Evolutionary conservation across 2,113 vertebrate species (phyloP).

Genomic region (Gallinago paraguaiae): DNA sequence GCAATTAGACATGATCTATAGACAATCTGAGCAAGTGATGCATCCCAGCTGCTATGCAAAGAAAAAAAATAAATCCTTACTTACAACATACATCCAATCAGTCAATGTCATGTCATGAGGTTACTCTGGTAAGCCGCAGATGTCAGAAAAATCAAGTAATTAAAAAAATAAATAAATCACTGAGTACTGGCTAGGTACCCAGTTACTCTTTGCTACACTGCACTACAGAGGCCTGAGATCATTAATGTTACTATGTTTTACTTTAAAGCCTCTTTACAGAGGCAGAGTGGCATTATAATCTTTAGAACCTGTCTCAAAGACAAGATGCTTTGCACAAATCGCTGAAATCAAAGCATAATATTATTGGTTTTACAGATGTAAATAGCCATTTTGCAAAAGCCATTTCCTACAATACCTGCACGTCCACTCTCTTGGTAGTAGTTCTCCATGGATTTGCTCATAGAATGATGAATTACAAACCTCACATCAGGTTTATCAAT

Average conservation of each 20-base stretch:
- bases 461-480: slow-evolving; percentile 95
- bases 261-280: background rate
- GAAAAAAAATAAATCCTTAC: background rate
- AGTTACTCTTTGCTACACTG: background rate
- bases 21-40: background rate
- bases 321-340: background rate
- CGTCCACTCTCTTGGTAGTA: slow-evolving; percentile 98
- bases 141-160: background rate
- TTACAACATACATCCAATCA: background rate
- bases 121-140: background rate
- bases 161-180: background rate
- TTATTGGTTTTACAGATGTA: background rate
- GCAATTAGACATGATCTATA: background rate
- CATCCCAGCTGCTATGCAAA: background rate
- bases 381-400: background rate
- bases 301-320: background rate
- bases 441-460: slow-evolving; percentile 99
- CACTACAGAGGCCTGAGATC: background rate
- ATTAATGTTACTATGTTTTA: background rate
- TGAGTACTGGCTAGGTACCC: background rate
- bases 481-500: slow-evolving; percentile 95
- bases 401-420: slow-evolving; percentile 80
- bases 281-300: background rate
- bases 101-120: background rate
- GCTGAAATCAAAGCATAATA: background rate